Base-by-base conservation (phyloP, 1,140 invertebrate genomes). In the Neodiprion lecontei region DNA sequence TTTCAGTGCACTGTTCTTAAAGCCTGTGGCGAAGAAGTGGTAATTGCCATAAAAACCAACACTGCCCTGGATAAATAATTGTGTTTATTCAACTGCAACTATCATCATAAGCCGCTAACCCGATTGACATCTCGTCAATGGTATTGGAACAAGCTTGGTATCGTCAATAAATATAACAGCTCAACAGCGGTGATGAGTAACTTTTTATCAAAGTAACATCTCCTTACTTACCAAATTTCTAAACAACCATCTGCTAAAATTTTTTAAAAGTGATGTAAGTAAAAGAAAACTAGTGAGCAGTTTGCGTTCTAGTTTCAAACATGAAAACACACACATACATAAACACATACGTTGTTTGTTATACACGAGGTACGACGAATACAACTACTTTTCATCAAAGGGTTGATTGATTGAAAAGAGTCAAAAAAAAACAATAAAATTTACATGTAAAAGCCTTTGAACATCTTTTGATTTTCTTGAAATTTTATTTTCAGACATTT, bases 11-110 rank as follows among this genome's bases (percentile, higher is more conserved):
- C 96, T 79, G 96, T 97, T 77, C 91, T 97, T 84, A 96, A 96
- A 87, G 94, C 96, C 80, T 97, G 95, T 88, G 95, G 95, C 78
- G 96, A 97, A 90, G 96, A 97, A 90, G 95, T 95, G 89, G 96
- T 97, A 79, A 96, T 97, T 91, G 96, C 96, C 88, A 94, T 96
- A 85, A 97, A 97, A 92, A 95, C 94, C 90, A 97, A 97, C 90
- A 96, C 95, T 88, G 95, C 95, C 90, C 91, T 96, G 82, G 95
- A 97, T 90, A 97, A 96, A 95, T 96, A 96, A 95, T 90, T 86
- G 85, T 88, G 87, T 88, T 89, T 85, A 84, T 79, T 85, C 82
- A 84, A 82, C 83, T 79, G 79, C 78, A 83, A 79, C 86, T 78
- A 84, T 85, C 81, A 81, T 82, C 78, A 81, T 79, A 79, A 86